Evolutionary conservation across 2,113 vertebrate genomes (phyloP).

Genomic region (Antechinus flavipes): DNA sequence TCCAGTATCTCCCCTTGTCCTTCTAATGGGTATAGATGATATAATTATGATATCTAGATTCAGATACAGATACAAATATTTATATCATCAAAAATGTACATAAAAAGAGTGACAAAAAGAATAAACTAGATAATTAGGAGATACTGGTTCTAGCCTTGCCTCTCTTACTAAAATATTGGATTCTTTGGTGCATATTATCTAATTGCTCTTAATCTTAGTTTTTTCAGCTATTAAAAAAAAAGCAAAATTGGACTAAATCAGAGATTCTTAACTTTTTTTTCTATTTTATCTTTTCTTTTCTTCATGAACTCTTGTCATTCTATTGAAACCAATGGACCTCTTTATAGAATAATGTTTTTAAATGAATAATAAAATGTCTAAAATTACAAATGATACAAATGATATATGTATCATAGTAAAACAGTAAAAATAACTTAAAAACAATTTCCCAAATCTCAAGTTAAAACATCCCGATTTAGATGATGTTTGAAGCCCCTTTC

Average conservation of each 20-base stretch:
- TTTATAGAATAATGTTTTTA: neutral
- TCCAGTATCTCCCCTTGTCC: neutral
- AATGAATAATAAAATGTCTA: neutral
- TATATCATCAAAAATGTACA: neutral
- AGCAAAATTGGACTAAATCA: neutral
- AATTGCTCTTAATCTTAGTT: neutral
- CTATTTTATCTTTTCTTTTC: neutral
- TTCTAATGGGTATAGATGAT: neutral
- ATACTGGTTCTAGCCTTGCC: neutral
- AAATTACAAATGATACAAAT: neutral
- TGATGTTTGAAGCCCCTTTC: neutral
- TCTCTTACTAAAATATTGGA: neutral
- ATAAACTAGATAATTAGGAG: neutral
- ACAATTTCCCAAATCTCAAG: neutral
- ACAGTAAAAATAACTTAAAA: too few relatives aligned
- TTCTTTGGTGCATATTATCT: neutral
- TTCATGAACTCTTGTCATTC: neutral
- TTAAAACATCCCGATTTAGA: neutral
- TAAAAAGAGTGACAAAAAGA: neutral
- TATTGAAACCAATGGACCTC: neutral
- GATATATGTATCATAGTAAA: neutral
- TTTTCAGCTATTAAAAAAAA: neutral
- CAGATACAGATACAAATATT: neutral
- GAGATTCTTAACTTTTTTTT: neutral
- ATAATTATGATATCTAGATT: neutral